Evolutionary conservation across 2,888 invertebrate genomes (phyloP), one percentile per base, ranked within the genome.

Genomic region (Oeneis ivallda): DNA sequence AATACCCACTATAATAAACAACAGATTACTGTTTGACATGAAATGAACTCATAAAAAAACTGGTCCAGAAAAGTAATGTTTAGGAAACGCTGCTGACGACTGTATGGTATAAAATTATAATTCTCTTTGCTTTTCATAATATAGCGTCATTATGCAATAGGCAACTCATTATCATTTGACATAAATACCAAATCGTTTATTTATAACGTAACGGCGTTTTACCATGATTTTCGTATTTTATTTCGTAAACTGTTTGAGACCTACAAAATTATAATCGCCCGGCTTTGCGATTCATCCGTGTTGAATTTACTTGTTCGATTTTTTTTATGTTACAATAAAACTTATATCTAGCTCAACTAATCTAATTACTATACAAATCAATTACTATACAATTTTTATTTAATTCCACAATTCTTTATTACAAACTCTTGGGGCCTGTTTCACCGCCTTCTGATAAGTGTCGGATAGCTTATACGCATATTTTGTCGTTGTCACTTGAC

Each of bases 141-240:
- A 26, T 26, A 65, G 64, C 56, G 63, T 63, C 56, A 58, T 65
- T 73, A 69, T 70, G 62, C 70, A 74, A 74, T 64, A 62, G 37
- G 37, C 49, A 62, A 17, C 62, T 70, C 66, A 71, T 72, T 74
- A 74, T 72, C 71, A 67, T 67, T 66, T 71, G 74, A 71, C 73
- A 74, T 65, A 67, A 68, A 71, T 72, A 68, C 65, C 41, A 60
- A 69, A 62, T 63, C 26, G 49, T 60, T 19, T 53, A 53, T 67
- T 68, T 65, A 61, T 61, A 61, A 19, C 13, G 19, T 39, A 41
- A 56, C 54, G 37, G 39, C 11, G 3, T 39, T 17, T 32, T 32
- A 26, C 11, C 52, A 41, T 56, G 39, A 43, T n/a, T 43, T 43
- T 4, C 43, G 37, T 37, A n/a, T n/a, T 13, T 53, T 10, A 37